phyloP scores from a whole-genome alignment of 2,888 invertebrate genomes.

The Drosophila atroscutellata region DNA sequence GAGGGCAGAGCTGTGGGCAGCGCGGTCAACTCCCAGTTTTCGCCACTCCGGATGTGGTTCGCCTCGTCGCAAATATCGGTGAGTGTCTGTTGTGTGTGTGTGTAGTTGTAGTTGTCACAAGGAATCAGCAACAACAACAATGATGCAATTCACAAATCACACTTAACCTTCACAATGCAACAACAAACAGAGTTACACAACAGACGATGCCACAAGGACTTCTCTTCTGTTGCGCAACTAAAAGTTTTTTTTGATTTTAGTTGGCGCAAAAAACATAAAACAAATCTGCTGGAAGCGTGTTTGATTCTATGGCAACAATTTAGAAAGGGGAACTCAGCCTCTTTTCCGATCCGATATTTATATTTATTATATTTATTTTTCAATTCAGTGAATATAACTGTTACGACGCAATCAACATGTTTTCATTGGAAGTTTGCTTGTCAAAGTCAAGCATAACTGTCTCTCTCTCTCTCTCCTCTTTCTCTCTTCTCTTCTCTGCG shows the following conservation, averaged over 20 bases:
- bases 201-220: constrained; percentile 27
- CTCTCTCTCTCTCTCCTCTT: neutral
- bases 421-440: neutral
- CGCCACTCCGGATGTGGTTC: constrained; percentile 56
- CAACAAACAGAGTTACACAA: constrained; percentile 6
- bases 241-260: neutral
- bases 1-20: constrained; percentile 32
- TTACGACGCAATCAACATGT: neutral
- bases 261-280: neutral
- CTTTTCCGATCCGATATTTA: neutral
- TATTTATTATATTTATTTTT: neutral
- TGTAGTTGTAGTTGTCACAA: constrained; percentile 27
- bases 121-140: constrained; percentile 24
- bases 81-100: constrained; percentile 5
- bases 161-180: constrained; percentile 32
- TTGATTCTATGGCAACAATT: neutral
- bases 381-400: neutral
- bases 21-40: constrained; percentile 44
- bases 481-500: neutral
- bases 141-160: constrained; percentile 22
- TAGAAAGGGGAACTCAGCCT: neutral
- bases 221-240: neutral
- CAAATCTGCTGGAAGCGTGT: neutral
- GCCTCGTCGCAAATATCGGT: constrained; percentile 49
- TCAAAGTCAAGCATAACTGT: neutral